A percentile compares a stretch with the other conserved stretches of the same genome.
Evolutionary conservation across 2,888 invertebrate genomes (phyloP).

Genomic region (Camponotus fellah): DNA sequence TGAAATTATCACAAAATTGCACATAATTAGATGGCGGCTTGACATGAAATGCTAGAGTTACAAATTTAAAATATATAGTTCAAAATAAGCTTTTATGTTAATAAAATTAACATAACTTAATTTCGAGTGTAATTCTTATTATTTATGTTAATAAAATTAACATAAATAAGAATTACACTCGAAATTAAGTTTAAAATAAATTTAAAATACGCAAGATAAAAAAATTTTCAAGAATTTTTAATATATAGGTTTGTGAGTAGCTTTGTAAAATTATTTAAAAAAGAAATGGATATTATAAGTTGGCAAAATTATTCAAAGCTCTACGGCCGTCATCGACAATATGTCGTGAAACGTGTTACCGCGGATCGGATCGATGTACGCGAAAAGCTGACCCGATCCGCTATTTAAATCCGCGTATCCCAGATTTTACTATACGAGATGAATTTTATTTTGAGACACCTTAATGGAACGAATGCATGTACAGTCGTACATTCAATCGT

Average conservation of each 20-base stretch:
- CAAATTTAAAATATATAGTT: not conserved
- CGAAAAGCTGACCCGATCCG: constrained; percentile 72
- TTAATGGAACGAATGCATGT: constrained; percentile 56
- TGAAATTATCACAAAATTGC: not conserved
- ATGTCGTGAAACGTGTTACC: constrained; percentile 23
- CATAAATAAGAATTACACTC: too few relatives aligned
- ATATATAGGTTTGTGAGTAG: not conserved
- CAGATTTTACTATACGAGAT: constrained; percentile 69
- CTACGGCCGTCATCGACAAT: constrained; percentile 9
- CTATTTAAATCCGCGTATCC: constrained; percentile 75
- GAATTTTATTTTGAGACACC: constrained; percentile 69
- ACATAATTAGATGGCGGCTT: not conserved
- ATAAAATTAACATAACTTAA: too few relatives aligned
- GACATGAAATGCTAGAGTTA: not conserved
- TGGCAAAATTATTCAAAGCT: not conserved
- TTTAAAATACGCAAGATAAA: too few relatives aligned
- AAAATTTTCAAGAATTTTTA: not conserved
- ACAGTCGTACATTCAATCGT: constrained; percentile 19
- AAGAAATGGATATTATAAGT: not conserved
- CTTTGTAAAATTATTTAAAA: not conserved
- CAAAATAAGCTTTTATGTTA: too few relatives aligned
- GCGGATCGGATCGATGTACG: constrained; percentile 51
- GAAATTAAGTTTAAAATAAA: too few relatives aligned
- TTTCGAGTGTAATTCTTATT: too few relatives aligned
- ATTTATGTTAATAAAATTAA: too few relatives aligned